Evolutionary conservation across 2,113 vertebrate species (phyloP).

Genomic region (Pholis gunnellus): DNA sequence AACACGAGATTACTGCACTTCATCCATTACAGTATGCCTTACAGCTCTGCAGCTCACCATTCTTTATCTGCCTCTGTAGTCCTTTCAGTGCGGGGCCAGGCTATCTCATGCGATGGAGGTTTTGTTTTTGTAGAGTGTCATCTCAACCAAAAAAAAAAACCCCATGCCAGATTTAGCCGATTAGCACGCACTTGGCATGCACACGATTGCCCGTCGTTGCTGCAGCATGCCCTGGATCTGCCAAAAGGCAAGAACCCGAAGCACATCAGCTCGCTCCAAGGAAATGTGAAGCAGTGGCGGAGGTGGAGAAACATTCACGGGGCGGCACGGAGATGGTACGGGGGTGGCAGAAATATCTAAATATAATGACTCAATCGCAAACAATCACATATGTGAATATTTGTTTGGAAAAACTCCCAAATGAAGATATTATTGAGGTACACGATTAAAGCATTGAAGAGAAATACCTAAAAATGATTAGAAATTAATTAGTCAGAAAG

Average conservation of each 20-base stretch:
- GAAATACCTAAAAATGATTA: too few relatives aligned
- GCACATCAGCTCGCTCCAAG: not conserved
- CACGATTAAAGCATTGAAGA: not conserved
- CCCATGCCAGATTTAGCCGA: not conserved
- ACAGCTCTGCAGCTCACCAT: not conserved
- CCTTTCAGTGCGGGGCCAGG: not conserved
- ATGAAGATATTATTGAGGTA: not conserved
- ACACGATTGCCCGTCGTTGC: not conserved
- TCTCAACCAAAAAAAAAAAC: not conserved
- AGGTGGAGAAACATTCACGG: not conserved
- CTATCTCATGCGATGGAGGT: not conserved
- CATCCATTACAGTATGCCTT: slow-evolving; percentile 12
- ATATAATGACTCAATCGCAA: not conserved
- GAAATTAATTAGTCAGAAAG: not conserved
- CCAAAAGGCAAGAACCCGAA: not conserved
- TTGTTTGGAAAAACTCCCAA: too few relatives aligned
- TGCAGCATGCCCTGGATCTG: not conserved
- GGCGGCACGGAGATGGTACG: not conserved
- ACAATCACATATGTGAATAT: not conserved
- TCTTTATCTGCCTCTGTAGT: not conserved
- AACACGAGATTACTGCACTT: slow-evolving; percentile 3
- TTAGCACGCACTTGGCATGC: not conserved
- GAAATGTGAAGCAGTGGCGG: not conserved
- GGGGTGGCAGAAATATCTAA: not conserved
- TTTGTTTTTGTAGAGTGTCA: not conserved